Base-by-base conservation (phyloP, 2,797 vertebrate genomes). In the Ptychadena robeensis region DNA sequence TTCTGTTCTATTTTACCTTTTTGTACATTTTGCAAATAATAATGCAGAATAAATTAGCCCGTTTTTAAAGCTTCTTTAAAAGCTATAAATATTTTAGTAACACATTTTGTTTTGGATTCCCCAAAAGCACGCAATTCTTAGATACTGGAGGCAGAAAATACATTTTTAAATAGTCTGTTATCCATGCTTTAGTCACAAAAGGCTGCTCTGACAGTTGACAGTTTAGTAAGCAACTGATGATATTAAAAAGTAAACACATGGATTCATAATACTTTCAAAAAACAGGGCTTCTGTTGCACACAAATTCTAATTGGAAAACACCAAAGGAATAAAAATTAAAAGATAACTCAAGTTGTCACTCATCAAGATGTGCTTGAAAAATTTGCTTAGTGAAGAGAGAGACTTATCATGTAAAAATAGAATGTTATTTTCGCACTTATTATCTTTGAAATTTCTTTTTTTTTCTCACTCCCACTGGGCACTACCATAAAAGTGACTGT, bases 131-230 rank as follows among this genome's bases (percentile, higher is more conserved):
- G 59, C 66, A 82, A 77, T 61, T 82, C 72, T 82, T 69, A 82
- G 64, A 82, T 65, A 78, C 74, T 83, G 59, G 74, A 78, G 81
- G 74, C 81, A 83, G 59, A 72, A 78, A 77, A 82, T 82, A 68
- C 74, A 82, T 83, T 83, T 83, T 83, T 83, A 83, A 83, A 83
- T 83, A 83, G 81, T 72, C 59, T 83, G 81, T 77, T 82, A 77
- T 82, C 66, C 73, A 78, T 72, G 81, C 63, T 82, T 82, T 77
- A 78, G 81, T 83, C 67, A 78, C 81, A 83, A 83, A 72, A 65
- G 74, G 78, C 74, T 71, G 74, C 53, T 71, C 73, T 83, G 81
- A 83, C 81, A 83, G 67, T 83, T 83, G 81, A 83, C 81, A 78
- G 74, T 78, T 83, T 78, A 72, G 81, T 78, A 78, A 78, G 81